Conservation (phyloP, 2,888 invertebrate species). For the Pristionchus entomophagus region DNA sequence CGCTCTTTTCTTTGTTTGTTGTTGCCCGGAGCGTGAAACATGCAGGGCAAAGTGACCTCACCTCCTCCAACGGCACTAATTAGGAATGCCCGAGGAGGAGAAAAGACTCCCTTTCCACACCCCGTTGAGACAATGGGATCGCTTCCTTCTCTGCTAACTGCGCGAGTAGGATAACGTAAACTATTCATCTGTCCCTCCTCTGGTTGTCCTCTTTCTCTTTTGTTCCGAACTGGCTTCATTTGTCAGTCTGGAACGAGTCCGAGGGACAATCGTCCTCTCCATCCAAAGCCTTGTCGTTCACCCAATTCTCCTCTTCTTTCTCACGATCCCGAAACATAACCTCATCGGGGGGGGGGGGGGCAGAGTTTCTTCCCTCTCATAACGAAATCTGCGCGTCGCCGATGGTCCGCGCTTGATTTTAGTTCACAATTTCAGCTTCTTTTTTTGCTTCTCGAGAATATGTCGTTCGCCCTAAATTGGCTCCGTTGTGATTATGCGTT, state of each 20-base stretch:
- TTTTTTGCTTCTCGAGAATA: too few relatives aligned
- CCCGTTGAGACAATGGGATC: not conserved
- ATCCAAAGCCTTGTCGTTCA: not conserved
- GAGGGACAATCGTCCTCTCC: not conserved
- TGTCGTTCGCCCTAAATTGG: too few relatives aligned
- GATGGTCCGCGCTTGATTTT: too few relatives aligned
- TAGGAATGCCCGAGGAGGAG: not conserved
- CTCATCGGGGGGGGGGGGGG: too few relatives aligned
- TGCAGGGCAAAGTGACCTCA: not conserved
- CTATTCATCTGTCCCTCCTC: not conserved
- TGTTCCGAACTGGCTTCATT: not conserved
- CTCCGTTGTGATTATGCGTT: too few relatives aligned
- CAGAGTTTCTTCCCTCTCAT: too few relatives aligned
- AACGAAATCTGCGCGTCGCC: too few relatives aligned
- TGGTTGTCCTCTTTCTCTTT: not conserved
- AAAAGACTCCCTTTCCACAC: not conserved
- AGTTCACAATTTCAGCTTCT: too few relatives aligned
- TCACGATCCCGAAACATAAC: not conserved
- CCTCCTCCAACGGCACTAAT: not conserved
- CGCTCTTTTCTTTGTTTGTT: conserved; percentile 27
- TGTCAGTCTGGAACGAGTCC: not conserved
- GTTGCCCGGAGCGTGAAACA: conserved; percentile 12
- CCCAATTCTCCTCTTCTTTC: not conserved
- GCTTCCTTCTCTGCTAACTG: not conserved
- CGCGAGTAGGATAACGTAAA: not conserved